A percentile compares a stretch with the other conserved stretches of the same genome.
These are phyloP conservation scores for Eufriesea mexicana DNA, from an alignment of 1,140 invertebrate species.

Conservation along the genomic window DNA sequence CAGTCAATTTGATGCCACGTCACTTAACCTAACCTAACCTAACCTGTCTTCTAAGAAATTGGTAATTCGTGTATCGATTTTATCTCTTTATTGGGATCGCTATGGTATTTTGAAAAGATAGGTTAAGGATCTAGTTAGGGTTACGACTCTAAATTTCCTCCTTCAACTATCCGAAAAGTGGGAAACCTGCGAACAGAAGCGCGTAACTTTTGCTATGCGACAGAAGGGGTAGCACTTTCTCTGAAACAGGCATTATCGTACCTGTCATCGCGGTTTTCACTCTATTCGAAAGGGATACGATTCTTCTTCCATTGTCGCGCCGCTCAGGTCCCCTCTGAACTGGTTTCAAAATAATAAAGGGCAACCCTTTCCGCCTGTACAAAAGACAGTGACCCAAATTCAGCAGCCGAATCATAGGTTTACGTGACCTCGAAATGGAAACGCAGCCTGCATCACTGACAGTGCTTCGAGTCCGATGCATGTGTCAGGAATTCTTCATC, in stretches of 20 bases:
- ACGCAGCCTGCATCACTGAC: neutral
- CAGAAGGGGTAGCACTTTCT: constrained; percentile 16
- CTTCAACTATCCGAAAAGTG: too few relatives aligned
- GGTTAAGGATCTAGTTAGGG: neutral
- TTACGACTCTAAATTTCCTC: neutral
- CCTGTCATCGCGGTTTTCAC: constrained; percentile 39
- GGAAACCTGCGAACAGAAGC: neutral
- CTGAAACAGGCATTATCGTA: constrained; percentile 51
- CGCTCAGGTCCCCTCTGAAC: constrained; percentile 24
- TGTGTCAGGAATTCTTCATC: neutral
- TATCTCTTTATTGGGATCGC: too few relatives aligned
- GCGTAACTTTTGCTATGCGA: constrained; percentile 23
- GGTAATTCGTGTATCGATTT: too few relatives aligned
- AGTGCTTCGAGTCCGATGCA: neutral
- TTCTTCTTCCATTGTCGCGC: constrained; percentile 51
- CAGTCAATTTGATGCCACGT: too few relatives aligned
- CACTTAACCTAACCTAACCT: too few relatives aligned
- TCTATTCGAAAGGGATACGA: constrained; percentile 40
- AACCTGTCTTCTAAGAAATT: too few relatives aligned
- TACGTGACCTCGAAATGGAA: constrained; percentile 37
- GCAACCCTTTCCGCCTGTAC: constrained; percentile 51
- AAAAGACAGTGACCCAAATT: constrained; percentile 60
- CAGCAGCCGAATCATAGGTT: constrained; percentile 11
- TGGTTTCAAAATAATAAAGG: constrained; percentile 61
- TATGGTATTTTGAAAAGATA: too few relatives aligned